Conservation (phyloP, 2,113 vertebrate genomes). For the Pantherophis guttatus region DNA sequence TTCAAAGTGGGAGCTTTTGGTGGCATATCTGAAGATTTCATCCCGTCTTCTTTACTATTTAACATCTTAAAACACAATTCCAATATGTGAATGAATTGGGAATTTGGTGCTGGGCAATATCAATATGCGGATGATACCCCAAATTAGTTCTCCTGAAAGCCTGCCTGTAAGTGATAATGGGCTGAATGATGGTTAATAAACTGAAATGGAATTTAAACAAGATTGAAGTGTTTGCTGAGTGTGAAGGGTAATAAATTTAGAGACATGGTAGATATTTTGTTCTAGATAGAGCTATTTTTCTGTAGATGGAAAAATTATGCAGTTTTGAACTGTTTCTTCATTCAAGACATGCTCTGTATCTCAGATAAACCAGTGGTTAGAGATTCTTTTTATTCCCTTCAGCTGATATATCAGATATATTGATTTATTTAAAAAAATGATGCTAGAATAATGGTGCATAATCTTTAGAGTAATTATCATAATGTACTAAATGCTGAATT, state of each 20-base stretch:
- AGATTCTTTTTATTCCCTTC: neutral
- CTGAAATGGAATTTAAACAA: neutral
- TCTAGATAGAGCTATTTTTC: neutral
- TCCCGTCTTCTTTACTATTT: neutral
- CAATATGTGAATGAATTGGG: neutral
- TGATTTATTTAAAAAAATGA: neutral
- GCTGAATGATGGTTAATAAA: neutral
- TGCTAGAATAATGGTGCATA: neutral
- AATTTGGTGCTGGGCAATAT: neutral
- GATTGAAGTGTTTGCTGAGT: neutral
- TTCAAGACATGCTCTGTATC: neutral
- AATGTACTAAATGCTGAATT: neutral
- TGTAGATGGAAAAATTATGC: neutral
- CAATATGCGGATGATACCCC: neutral
- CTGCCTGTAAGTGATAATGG: neutral
- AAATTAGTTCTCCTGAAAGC: neutral
- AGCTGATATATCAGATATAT: neutral
- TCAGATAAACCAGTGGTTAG: neutral
- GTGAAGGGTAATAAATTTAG: neutral
- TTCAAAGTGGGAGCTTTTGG: neutral
- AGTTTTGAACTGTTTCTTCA: neutral
- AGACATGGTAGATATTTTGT: neutral
- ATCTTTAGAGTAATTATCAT: neutral
- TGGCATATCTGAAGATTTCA: neutral
- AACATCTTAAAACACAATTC: neutral